These are phyloP conservation scores for Xylota sylvarum DNA, from an alignment of 2,888 invertebrate genomes.

Conservation along the genomic window DNA sequence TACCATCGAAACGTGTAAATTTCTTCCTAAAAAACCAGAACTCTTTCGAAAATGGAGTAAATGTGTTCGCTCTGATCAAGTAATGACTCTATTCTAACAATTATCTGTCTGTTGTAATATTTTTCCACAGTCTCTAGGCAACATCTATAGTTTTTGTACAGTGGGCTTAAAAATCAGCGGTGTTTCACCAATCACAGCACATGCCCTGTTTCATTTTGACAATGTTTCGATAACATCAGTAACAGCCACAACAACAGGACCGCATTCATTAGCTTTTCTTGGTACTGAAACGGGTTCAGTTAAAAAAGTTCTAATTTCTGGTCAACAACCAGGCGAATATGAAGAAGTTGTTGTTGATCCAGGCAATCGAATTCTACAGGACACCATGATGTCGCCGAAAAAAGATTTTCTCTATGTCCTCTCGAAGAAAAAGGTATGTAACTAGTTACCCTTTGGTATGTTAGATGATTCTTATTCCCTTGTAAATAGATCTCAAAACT, in stretches of 20 bases:
- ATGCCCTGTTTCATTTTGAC: constrained; percentile 91
- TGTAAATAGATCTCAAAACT: constrained; percentile 88
- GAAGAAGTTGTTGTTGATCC: constrained; percentile 93
- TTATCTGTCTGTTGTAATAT: not conserved
- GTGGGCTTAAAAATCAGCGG: constrained; percentile 97
- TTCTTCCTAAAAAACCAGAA: too few relatives aligned
- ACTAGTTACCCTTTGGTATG: not conserved
- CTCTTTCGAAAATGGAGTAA: too few relatives aligned
- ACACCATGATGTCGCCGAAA: constrained; percentile 93
- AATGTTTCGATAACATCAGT: constrained; percentile 93
- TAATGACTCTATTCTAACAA: too few relatives aligned
- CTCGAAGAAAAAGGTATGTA: constrained; percentile 89
- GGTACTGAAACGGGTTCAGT: constrained; percentile 94
- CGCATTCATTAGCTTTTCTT: constrained; percentile 96
- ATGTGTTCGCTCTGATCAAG: too few relatives aligned
- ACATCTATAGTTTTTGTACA: constrained; percentile 96
- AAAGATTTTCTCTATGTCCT: constrained; percentile 94
- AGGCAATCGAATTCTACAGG: constrained; percentile 92
- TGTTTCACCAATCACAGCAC: constrained; percentile 92
- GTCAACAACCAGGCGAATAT: constrained; percentile 92
- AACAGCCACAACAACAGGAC: constrained; percentile 94
- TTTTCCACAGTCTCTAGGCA: constrained; percentile 89
- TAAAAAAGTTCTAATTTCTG: constrained; percentile 92
- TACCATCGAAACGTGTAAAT: too few relatives aligned
- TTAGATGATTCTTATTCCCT: not conserved